Evolutionary conservation across 2,113 vertebrate genomes (phyloP), one percentile per base, ranked within the genome.

Genomic region (Sisor rabdophorus): DNA sequence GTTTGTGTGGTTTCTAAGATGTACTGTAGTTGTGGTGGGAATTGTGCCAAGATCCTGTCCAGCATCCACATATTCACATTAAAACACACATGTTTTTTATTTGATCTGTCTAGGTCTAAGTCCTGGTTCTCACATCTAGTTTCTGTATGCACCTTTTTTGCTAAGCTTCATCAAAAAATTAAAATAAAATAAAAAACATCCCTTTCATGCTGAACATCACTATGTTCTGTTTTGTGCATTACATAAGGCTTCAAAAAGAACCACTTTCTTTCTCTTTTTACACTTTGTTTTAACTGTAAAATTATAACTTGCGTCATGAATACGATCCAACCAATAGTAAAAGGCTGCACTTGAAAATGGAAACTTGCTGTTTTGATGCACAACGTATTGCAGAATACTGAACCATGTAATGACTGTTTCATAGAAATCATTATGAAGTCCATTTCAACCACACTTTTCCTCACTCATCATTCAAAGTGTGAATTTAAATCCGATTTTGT

Each of bases 361-460:
- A 71, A 71, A 54, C 69, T 71, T 7, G 13, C 24, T 69, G 65
- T 69, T 68, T 69, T 52, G 65, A 52, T 69, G 50, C 65, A 52
- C 65, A 69, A 24, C 73, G 53, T 44, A 44, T 64, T 48, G 71
- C 71, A 30, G 71, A 26, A 74, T 74, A 74, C 61, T 48, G 72
- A 74, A 63, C 72, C 72, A 32, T 74, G 72, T 74, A 74, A 74
- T 61, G 26, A 61, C 72, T 52, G 71, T 73, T 48, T 44, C 1
- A 11, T 74, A 50, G 47, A 74, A 74, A 74, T 63, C 72, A 53
- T 74, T 63, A 74, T 74, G 44, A 61, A 61, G 58, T 24, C 58
- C 72, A 63, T 63, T 74, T 74, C 72, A 74, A 17, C 58, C 19
- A 30, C 72, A 50, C 28, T 54, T 55, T n/a, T 36, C 52, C 68